Evolutionary conservation across 2,888 invertebrate species (phyloP).

Genomic region (Archaeoteleia sp.): DNA sequence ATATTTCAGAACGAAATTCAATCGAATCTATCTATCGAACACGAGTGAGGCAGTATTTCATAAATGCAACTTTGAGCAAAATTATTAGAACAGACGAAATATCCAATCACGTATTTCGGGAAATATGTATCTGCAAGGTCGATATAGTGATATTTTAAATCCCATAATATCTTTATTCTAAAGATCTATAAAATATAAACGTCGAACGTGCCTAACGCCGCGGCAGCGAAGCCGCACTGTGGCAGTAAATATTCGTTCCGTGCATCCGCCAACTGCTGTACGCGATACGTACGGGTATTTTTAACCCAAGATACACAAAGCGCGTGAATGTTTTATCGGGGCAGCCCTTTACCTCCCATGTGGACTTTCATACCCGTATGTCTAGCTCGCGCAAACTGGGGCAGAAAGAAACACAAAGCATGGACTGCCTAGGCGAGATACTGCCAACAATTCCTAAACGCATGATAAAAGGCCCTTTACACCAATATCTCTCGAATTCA

Average conservation of each 20-base stretch:
- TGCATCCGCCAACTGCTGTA: constrained; percentile 51
- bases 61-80: too few species aligned
- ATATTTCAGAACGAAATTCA: too few species aligned
- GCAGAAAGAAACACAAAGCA: constrained; percentile 69
- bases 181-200: constrained; percentile 55
- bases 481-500: constrained; percentile 43
- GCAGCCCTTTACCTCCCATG: constrained; percentile 63
- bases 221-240: constrained; percentile 34
- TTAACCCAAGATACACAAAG: constrained; percentile 68
- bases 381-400: constrained; percentile 67
- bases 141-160: constrained; percentile 48
- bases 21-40: too few species aligned
- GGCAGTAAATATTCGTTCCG: constrained; percentile 53
- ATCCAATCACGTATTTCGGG: constrained; percentile 36
- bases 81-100: not conserved
- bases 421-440: constrained; percentile 67
- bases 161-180: constrained; percentile 51
- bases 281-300: constrained; percentile 67
- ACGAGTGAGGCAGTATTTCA: too few species aligned
- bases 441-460: constrained; percentile 68
- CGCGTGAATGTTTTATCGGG: constrained; percentile 71
- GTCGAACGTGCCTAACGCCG: constrained; percentile 55
- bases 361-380: constrained; percentile 63
- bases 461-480: constrained; percentile 58
- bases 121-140: constrained; percentile 23